A percentile compares a stretch with the other conserved stretches of the same genome.
Evolutionary conservation across 2,113 vertebrate species (phyloP).

Genomic region (Emydocephalus ijimae): DNA sequence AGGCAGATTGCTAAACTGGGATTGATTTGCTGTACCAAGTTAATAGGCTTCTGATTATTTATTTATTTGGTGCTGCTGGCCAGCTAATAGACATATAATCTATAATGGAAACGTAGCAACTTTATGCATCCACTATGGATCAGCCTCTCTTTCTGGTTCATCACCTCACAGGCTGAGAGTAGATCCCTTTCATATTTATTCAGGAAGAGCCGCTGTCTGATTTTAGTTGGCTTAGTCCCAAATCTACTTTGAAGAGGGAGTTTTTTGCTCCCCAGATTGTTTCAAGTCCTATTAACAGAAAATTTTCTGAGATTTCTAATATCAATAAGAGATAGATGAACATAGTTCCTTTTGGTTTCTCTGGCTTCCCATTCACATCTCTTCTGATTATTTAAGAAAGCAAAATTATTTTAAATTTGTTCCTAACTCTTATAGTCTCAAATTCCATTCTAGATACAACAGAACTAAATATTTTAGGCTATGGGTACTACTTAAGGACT

Average conservation of each 20-base stretch:
- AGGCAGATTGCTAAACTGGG: not conserved
- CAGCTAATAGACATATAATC: not conserved
- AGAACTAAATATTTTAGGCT: conserved; percentile 55
- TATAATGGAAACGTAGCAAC: not conserved
- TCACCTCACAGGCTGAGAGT: not conserved
- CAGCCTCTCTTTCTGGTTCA: not conserved
- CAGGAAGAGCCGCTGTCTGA: not conserved
- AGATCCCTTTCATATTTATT: not conserved
- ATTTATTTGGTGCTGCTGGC: not conserved
- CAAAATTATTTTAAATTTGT: conserved; percentile 47
- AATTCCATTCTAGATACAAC: conserved; percentile 54
- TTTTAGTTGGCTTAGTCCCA: not conserved
- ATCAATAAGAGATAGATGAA: conserved; percentile 52
- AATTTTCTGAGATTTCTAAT: conserved; percentile 51
- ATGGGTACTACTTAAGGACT: conserved; percentile 47
- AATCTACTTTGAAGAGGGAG: conserved; percentile 11
- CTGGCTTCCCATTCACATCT: not conserved
- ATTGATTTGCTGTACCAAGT: not conserved
- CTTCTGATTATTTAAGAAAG: conserved; percentile 35
- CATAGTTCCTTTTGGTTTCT: conserved; percentile 32
- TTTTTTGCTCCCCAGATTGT: conserved; percentile 1
- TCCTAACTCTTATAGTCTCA: conserved; percentile 51
- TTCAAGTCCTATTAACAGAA: conserved; percentile 59
- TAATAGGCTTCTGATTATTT: not conserved
- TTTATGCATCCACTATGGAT: too few species aligned